Conservation (phyloP, 2,888 invertebrate species). For the Chrysina gloriosa region DNA sequence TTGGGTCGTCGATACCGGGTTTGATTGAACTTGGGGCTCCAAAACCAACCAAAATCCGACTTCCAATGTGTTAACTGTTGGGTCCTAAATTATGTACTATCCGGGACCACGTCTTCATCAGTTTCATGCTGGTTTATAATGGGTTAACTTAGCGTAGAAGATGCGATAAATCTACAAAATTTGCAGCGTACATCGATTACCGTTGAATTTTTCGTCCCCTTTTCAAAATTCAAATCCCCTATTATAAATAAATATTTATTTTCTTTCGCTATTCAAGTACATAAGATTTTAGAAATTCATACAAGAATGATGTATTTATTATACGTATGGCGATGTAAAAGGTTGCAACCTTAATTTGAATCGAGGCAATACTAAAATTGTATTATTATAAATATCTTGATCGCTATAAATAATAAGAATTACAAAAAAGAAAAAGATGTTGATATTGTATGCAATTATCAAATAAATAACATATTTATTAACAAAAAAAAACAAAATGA, state of each 20-base stretch:
- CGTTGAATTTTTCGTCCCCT: too few relatives aligned
- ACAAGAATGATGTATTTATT: background rate
- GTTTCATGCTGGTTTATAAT: too few relatives aligned
- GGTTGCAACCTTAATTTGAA: background rate
- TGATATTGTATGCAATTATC: constrained; percentile 5
- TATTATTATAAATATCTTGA: constrained; percentile 14
- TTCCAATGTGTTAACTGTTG: too few relatives aligned
- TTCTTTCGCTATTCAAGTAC: constrained; percentile 16
- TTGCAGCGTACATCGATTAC: too few relatives aligned
- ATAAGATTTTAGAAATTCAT: background rate
- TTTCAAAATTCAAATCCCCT: too few relatives aligned
- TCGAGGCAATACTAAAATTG: background rate
- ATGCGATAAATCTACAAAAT: too few relatives aligned
- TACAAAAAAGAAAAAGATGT: constrained; percentile 15
- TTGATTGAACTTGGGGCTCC: too few relatives aligned
- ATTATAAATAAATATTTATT: constrained; percentile 23
- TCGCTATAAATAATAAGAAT: constrained; percentile 34
- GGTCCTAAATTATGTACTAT: too few relatives aligned
- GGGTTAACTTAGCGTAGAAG: too few relatives aligned
- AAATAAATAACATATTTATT: constrained; percentile 25
- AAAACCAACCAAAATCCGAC: too few relatives aligned
- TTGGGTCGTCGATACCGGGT: too few relatives aligned
- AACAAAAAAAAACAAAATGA: constrained; percentile 20
- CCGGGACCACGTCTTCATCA: too few relatives aligned
- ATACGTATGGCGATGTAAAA: constrained; percentile 7